Evolutionary conservation across 1,140 invertebrate genomes (phyloP), one percentile per base, ranked within the genome.

Genomic region (Phthorimaea operculella): DNA sequence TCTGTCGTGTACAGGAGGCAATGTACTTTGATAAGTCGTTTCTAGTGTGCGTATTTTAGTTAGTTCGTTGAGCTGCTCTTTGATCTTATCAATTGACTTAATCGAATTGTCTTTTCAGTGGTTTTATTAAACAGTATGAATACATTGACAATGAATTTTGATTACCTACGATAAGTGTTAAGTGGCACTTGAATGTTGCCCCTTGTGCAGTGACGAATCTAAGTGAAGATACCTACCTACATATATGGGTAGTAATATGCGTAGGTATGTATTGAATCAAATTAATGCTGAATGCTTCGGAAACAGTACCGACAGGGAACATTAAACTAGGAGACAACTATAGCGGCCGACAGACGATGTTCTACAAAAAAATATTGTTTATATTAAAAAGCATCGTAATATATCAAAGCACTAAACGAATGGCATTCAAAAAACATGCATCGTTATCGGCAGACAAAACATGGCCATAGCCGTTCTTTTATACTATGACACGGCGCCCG

Each of bases 21-120:
- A 28, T 28, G 21, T 28, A 28, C 21, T 28, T 28, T 28, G 6
- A 6, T 28, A 28, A 28, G 21, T 6, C 6, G 21, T 28, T 28
- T 6, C 21, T 28, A 28, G 21, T 28, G 21, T 28, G 21, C 6
- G 21, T 28, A 28, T 28, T 28, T 28, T 28, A 28, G 21, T 28
- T 4, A 28, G 21, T 28, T 6, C 21, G 6, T 70, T 72, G 4
- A 55, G 51, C 47, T 47, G 57, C 66, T 64, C 70, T 77, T 80
- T 80, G 75, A 80, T 80, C 75, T 67, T 42, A 28, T 50, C 68
- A 76, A 78, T 80, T 75, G 68, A 67, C 59, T 67, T 80, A 78
- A 78, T 78, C 64, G 65, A 76, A 76, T 75, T 58, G 59, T 66
- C 57, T 66, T 60, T 28, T 59, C 28, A 17, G 15, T 47, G 15